A percentile compares a stretch with the other conserved stretches of the same genome.
Evolutionary conservation across 2,113 vertebrate genomes (phyloP).

Genomic region (Nicator chloris): DNA sequence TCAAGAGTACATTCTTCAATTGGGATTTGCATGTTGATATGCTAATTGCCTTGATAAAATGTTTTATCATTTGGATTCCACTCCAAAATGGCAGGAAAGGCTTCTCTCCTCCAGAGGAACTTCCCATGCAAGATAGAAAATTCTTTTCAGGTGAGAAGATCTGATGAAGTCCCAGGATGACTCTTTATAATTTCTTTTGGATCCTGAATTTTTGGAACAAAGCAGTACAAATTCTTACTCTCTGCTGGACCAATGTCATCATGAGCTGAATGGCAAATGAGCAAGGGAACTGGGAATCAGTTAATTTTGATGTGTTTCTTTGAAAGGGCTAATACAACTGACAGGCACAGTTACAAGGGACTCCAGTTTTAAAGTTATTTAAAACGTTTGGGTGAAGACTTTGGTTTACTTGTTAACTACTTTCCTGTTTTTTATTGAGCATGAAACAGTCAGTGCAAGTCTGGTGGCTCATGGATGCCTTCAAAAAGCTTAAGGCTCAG

Average conservation of each 20-base stretch:
- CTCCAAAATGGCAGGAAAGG: not conserved
- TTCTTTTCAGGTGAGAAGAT: not conserved
- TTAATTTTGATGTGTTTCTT: not conserved
- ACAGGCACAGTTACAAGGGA: not conserved
- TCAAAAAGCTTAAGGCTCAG: not conserved
- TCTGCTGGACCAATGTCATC: not conserved
- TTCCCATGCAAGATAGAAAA: not conserved
- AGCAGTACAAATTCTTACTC: not conserved
- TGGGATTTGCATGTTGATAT: not conserved
- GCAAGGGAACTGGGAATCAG: not conserved
- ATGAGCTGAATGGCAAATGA: not conserved
- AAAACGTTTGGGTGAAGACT: not conserved
- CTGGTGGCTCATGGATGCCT: not conserved
- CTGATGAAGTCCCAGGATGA: not conserved
- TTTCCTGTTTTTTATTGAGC: not conserved
- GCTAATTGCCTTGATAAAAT: not conserved
- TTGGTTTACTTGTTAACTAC: conserved; percentile 3
- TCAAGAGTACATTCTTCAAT: not conserved
- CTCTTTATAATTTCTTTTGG: not conserved
- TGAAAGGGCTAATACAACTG: not conserved
- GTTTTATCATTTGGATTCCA: not conserved
- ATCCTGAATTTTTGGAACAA: conserved; percentile 1
- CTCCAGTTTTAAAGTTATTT: not conserved
- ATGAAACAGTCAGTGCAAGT: not conserved
- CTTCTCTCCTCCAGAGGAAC: not conserved